phyloP scores from a whole-genome alignment of 2,113 vertebrate species.

The Aegithalos caudatus region DNA sequence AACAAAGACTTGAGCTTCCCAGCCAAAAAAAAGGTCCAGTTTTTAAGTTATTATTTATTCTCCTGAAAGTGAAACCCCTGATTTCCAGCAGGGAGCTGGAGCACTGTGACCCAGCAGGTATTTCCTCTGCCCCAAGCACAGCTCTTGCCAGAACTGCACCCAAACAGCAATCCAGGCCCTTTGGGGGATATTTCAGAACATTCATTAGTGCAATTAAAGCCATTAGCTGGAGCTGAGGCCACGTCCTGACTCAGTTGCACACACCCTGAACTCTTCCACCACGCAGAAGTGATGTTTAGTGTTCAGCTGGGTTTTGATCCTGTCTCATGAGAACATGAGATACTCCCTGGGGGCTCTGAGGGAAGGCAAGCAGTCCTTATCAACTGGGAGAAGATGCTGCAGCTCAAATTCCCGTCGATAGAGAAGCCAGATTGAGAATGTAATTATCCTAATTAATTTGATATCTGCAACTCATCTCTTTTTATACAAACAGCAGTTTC shows the following conservation, averaged over 20 bases:
- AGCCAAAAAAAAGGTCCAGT: background rate
- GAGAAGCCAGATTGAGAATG: constrained; percentile 32
- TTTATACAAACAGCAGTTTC: background rate
- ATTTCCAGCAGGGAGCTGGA: background rate
- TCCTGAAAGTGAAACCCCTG: background rate
- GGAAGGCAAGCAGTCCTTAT: constrained; percentile 14
- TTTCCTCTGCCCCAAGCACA: background rate
- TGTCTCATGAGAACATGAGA: background rate
- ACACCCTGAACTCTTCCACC: background rate
- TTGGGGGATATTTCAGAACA: background rate
- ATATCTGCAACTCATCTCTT: background rate
- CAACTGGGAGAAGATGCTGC: background rate
- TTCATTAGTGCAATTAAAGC: constrained; percentile 33
- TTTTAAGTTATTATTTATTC: background rate
- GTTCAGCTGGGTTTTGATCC: background rate
- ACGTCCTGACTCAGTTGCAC: background rate
- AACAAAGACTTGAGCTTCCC: background rate
- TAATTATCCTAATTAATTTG: constrained; percentile 54
- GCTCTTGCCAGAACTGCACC: background rate
- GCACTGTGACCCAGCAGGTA: background rate
- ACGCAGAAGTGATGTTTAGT: fast-evolving
- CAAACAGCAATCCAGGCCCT: background rate
- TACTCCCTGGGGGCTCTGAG: background rate
- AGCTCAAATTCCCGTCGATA: background rate
- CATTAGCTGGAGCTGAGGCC: background rate